phyloP scores from a whole-genome alignment of 2,888 invertebrate species.

The Latrodectus elegans region DNA sequence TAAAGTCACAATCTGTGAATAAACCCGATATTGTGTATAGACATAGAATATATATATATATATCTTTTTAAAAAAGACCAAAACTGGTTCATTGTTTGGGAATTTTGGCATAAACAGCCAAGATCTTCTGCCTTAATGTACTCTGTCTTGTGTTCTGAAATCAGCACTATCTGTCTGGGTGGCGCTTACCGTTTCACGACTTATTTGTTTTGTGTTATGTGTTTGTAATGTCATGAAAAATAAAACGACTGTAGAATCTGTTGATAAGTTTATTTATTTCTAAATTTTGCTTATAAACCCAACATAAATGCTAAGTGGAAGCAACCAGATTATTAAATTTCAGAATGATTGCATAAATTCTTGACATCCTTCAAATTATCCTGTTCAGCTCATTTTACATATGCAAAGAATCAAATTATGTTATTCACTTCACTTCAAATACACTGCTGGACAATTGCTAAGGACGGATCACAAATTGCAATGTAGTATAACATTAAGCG shows the following conservation, averaged over 20 bases:
- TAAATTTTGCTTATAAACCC: constrained; percentile 1
- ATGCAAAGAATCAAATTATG: too few relatives aligned
- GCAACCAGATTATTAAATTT: too few relatives aligned
- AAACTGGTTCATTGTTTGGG: constrained; percentile 20
- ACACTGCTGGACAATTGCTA: too few relatives aligned
- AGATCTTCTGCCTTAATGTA: constrained; percentile 45
- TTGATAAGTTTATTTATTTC: constrained; percentile 21
- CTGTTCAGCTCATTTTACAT: too few relatives aligned
- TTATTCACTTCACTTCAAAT: too few relatives aligned
- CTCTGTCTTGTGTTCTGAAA: constrained; percentile 38
- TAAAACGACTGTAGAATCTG: constrained; percentile 57
- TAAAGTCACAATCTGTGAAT: constrained; percentile 9
- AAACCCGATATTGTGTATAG: constrained; percentile 51
- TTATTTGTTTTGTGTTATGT: constrained; percentile 56
- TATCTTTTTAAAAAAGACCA: constrained; percentile 60
- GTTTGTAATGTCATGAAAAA: constrained; percentile 50
- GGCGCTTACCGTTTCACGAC: constrained; percentile 27
- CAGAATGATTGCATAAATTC: too few relatives aligned
- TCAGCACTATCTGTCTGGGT: constrained; percentile 32
- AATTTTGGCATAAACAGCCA: constrained; percentile 44
- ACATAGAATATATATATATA: constrained; percentile 60
- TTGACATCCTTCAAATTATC: too few relatives aligned
- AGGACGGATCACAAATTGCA: too few relatives aligned
- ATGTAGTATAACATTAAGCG: too few relatives aligned
- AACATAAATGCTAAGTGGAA: too few relatives aligned